phyloP scores from a whole-genome alignment of 2,888 invertebrate species.

The Balanococcus diminutus region DNA sequence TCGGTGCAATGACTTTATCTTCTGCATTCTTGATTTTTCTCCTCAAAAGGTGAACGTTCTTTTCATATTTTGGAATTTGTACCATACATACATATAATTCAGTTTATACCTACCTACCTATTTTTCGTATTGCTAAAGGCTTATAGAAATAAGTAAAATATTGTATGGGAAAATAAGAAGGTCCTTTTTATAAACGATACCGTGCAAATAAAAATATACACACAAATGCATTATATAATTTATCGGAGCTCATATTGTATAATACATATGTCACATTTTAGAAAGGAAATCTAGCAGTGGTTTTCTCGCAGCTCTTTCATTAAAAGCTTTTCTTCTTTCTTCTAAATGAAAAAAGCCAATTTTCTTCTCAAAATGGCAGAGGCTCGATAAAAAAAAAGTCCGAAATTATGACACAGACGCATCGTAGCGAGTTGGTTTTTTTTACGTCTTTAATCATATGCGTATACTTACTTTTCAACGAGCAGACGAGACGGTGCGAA shows the following conservation, averaged over 20 bases:
- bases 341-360: neutral
- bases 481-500: neutral
- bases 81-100: neutral
- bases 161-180: neutral
- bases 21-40: neutral
- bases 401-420: neutral
- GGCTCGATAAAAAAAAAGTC: neutral
- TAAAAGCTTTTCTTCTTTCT: neutral
- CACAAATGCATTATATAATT: slow-evolving; percentile 7
- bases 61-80: neutral
- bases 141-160: neutral
- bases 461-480: neutral
- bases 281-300: neutral
- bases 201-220: neutral
- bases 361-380: neutral
- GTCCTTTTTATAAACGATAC: neutral
- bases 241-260: neutral
- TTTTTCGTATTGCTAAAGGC: neutral
- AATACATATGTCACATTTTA: neutral
- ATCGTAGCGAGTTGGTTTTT: neutral
- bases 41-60: neutral
- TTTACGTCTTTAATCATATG: neutral
- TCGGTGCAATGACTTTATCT: neutral
- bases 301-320: neutral
- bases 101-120: no score